A percentile compares a stretch with the other conserved stretches of the same genome.
Conservation (phyloP, 2,797 vertebrate species). For the Synaphobranchus kaupii region DNA sequence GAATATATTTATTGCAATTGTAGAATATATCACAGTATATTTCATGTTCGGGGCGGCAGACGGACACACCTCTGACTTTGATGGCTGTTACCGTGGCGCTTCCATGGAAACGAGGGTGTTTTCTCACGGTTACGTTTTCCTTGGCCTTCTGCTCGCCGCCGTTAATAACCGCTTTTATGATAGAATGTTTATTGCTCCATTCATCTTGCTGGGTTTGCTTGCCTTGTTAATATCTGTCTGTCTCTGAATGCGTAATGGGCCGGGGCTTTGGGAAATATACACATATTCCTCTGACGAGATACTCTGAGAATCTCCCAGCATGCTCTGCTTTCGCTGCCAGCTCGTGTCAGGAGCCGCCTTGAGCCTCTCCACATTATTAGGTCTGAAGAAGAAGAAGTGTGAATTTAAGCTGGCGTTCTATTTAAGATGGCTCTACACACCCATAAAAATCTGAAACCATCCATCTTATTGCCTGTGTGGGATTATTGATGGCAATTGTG, state of each 20-base stretch:
- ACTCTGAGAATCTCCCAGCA: not conserved
- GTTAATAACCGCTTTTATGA: not conserved
- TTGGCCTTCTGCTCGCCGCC: not conserved
- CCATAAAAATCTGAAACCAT: not conserved
- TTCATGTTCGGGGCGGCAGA: too few species aligned
- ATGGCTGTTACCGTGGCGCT: not conserved
- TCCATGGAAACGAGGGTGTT: not conserved
- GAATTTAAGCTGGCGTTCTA: not conserved
- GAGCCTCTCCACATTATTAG: not conserved
- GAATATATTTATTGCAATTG: too few species aligned
- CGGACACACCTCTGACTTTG: not conserved
- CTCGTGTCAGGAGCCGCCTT: not conserved
- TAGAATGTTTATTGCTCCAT: not conserved
- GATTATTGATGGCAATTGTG: not conserved
- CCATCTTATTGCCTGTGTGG: not conserved
- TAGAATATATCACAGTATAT: too few species aligned
- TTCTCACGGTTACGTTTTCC: not conserved
- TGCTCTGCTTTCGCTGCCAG: not conserved
- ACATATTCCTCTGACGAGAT: not conserved
- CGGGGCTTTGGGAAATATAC: not conserved
- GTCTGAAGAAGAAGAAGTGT: not conserved
- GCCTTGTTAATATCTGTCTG: slow-evolving; percentile 20
- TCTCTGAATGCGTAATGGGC: not conserved
- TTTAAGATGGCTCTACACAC: not conserved
- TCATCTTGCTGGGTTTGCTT: not conserved